Base-by-base conservation (phyloP, 2,888 invertebrate genomes). In the Hydrotaea cyrtoneurina region DNA sequence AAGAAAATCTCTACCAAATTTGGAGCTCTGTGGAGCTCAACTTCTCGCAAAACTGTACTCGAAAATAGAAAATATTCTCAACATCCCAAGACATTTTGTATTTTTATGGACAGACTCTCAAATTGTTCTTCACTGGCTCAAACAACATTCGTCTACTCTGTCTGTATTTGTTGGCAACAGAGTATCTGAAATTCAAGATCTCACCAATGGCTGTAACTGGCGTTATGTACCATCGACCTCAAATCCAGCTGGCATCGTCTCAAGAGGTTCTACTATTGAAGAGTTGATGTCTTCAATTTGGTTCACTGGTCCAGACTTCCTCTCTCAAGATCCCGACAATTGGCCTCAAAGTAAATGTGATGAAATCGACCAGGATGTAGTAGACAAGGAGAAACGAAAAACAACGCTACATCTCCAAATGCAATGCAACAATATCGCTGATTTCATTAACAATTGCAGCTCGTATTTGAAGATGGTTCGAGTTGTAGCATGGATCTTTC, bases 111-210 rank as follows among this genome's bases (percentile, higher is more conserved):
- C 85, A 19, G 83, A 87, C 39, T 86, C 86, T 11, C 82, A 78
- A 53, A 85, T 87, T 15, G 86, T 86, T 0, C 55, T 87, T 11
- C 78, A 76, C 11, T 86, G 87, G 87, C 76, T 87, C 10, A 69
- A 50, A 31, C 43, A 74, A 57, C 86, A 86, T n/a, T 85, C 87
- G 5, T 71, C 82, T 1, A 83, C 84, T 10, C 39, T 85, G 0
- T 84, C 80, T 1, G 83, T 77, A n/a, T 85, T 87, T 64, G 83
- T 86, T 10, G 80, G 80, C 13, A 87, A 87, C 23, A 75, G 82
- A 4, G 62, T 86, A 1, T 78, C 79, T 3, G 80, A 83, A 31
- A 59, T 59, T 15, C 59, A 59, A 59, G 59, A 26, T 7, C 15
- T 26, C 62, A 79, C 86, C 15, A 21, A n/a, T 11, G 36, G 71